A percentile compares a stretch with the other conserved stretches of the same genome.
These are phyloP conservation scores for Myathropa florea DNA, from an alignment of 2,888 invertebrate species.

Conservation along the genomic window DNA sequence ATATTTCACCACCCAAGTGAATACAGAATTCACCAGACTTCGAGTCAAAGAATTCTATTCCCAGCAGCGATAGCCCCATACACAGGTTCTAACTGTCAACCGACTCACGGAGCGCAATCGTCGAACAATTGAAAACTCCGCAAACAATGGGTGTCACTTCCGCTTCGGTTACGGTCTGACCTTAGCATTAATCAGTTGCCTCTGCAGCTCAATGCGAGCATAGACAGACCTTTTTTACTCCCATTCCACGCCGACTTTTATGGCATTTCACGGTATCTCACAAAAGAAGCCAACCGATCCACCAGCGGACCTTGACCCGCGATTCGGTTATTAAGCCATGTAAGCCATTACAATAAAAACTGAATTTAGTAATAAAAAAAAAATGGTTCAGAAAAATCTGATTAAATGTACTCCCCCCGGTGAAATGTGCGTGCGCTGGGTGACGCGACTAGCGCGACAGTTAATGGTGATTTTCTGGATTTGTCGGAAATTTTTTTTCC, in stretches of 20 bases:
- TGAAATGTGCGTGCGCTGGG: constrained; percentile 2
- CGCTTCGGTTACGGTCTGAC: constrained; percentile 60
- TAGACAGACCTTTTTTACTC: background rate
- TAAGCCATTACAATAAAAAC: constrained; percentile 37
- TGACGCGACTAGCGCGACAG: constrained; percentile 13
- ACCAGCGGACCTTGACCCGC: constrained; percentile 60
- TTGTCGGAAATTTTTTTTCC: background rate
- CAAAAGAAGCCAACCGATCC: constrained; percentile 42
- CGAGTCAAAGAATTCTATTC: background rate
- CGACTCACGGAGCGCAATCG: constrained; percentile 1
- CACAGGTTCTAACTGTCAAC: constrained; percentile 35
- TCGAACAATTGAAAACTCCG: constrained; percentile 8
- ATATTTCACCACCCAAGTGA: background rate
- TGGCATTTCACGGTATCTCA: constrained; percentile 46
- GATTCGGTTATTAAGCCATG: constrained; percentile 58
- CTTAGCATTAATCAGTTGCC: constrained; percentile 54
- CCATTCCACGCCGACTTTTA: constrained; percentile 4
- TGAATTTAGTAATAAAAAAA: constrained; percentile 29
- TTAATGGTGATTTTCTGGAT: constrained; percentile 10
- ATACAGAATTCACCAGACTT: background rate
- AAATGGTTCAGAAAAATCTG: background rate
- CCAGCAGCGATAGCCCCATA: background rate
- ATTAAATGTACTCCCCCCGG: constrained; percentile 9
- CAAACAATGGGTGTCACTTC: constrained; percentile 52
- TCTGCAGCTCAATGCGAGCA: constrained; percentile 2